A percentile compares a stretch with the other conserved stretches of the same genome.
Evolutionary conservation across 2,888 invertebrate genomes (phyloP).

Genomic region (Orgyia antiqua): DNA sequence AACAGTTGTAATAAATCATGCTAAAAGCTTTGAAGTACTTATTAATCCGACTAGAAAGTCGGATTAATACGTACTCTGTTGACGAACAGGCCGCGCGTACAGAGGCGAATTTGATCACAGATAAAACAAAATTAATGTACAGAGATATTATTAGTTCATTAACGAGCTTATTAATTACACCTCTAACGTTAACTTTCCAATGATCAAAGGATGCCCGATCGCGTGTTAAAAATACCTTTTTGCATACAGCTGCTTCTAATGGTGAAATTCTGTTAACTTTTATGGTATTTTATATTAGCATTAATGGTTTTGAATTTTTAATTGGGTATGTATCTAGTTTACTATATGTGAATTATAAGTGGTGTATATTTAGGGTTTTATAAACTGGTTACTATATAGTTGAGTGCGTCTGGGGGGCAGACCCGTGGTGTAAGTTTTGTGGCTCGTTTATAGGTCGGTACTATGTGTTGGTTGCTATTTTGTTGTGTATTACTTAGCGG

Average conservation of each 20-base stretch:
- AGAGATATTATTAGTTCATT: conserved; percentile 8
- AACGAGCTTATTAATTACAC: conserved; percentile 14
- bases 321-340: not conserved
- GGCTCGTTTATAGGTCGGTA: no score
- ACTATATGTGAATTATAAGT: not conserved
- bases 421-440: no score
- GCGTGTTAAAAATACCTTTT: conserved; percentile 26
- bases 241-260: conserved; percentile 19
- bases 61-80: conserved; percentile 57
- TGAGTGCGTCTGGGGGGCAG: no score
- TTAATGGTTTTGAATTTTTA: conserved; percentile 14
- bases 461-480: no score
- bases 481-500: no score
- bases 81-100: conserved; percentile 47
- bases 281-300: conserved; percentile 7
- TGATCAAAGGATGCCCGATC: conserved; percentile 33
- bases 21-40: conserved; percentile 22
- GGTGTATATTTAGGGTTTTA: not conserved
- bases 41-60: no score
- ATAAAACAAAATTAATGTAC: conserved; percentile 14
- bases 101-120: conserved; percentile 37
- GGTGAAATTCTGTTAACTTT: conserved; percentile 19
- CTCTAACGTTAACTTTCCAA: conserved; percentile 21
- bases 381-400: no score
- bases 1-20: conserved; percentile 20